phyloP scores from a whole-genome alignment of 2,888 invertebrate species.

The Epirrhoe tristata region DNA sequence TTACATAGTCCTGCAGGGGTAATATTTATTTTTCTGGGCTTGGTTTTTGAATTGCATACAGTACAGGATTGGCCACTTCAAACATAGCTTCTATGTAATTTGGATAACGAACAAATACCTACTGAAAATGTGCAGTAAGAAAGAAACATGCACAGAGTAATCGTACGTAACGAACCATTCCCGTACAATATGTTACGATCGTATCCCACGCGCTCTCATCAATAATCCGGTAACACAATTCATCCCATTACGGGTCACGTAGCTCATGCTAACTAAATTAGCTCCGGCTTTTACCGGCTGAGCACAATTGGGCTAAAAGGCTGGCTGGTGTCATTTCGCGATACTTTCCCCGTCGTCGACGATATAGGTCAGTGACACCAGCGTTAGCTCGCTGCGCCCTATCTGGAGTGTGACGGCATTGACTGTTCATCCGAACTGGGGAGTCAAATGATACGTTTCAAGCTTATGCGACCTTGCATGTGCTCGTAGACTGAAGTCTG shows the following conservation, averaged over 20 bases:
- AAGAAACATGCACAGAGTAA: background rate
- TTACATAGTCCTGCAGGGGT: background rate
- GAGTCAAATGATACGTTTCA: background rate
- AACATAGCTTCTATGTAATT: no score
- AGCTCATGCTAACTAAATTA: conserved; percentile 56
- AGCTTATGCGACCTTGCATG: conserved; percentile 3
- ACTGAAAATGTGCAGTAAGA: background rate
- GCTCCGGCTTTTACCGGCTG: conserved; percentile 54
- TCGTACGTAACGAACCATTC: background rate
- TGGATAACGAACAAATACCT: background rate
- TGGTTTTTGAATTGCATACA: no score
- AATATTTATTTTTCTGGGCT: background rate
- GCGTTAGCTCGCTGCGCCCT: conserved; percentile 45
- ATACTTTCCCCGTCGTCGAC: conserved; percentile 56
- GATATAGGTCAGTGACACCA: conserved; percentile 65
- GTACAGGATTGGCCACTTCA: no score
- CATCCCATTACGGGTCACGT: conserved; percentile 51
- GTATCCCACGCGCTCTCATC: conserved; percentile 30
- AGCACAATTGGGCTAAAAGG: conserved; percentile 60
- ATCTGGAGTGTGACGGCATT: conserved; percentile 50
- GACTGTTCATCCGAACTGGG: conserved; percentile 26
- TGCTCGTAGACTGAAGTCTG: background rate
- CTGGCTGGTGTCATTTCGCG: conserved; percentile 56
- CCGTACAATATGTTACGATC: background rate
- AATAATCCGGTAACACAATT: conserved; percentile 44